Percentiles rank a stretch among this genome's conserved stretches.
Conservation (phyloP, 92 coral and sea anemone genomes). For the Pocillopora grandis region DNA sequence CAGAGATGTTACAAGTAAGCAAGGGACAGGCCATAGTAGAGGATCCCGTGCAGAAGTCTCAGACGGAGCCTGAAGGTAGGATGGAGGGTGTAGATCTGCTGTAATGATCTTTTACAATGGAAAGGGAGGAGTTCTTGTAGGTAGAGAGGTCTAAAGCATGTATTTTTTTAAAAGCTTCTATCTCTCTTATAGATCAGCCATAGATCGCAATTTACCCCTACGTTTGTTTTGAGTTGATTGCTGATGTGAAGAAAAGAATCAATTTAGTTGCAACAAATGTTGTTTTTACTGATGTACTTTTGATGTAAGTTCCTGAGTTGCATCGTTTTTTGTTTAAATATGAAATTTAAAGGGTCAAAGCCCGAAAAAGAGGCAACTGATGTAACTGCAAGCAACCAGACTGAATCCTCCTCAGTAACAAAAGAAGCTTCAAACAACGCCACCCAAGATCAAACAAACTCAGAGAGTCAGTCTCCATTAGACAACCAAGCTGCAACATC, state of each 20-base stretch:
- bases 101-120: neutral
- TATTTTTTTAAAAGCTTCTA: no score
- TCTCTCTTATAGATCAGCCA: no score
- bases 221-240: no score
- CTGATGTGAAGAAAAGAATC: no score
- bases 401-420: slow-evolving; percentile 5
- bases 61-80: slow-evolving; percentile 28
- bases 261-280: no score
- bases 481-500: neutral
- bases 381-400: neutral
- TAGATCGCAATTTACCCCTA: no score
- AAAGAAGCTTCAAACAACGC: slow-evolving; percentile 27
- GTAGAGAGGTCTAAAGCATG: no score
- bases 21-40: slow-evolving; percentile 56
- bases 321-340: neutral
- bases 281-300: neutral
- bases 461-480: slow-evolving; percentile 21
- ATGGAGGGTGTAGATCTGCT: neutral
- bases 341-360: slow-evolving; percentile 5
- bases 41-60: slow-evolving; percentile 26
- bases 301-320: neutral
- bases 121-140: neutral
- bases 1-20: slow-evolving; percentile 53
- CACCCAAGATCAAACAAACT: slow-evolving; percentile 35
- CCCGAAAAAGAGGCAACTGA: neutral